A percentile compares a stretch with the other conserved stretches of the same genome.
Evolutionary conservation across 1,140 invertebrate species (phyloP).

Genomic region (Micrasema longulum): DNA sequence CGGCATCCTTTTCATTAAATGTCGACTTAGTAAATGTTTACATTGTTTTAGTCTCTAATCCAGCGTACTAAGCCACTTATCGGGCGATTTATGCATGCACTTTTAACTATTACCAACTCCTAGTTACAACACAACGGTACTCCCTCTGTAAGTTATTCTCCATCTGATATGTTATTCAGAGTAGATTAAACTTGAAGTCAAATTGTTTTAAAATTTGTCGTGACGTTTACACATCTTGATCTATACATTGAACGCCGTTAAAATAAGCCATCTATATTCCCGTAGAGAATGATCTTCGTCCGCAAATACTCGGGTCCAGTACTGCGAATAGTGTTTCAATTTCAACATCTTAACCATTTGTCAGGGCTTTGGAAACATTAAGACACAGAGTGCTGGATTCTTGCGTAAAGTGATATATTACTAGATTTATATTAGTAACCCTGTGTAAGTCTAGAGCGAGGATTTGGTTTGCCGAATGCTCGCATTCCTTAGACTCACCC

Average conservation of each 20-base stretch:
- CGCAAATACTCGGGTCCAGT: not conserved
- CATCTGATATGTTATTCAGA: not conserved
- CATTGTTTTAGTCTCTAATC: not conserved
- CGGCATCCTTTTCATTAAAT: slow-evolving; percentile 12
- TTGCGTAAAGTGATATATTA: slow-evolving; percentile 26
- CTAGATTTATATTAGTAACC: slow-evolving; percentile 16
- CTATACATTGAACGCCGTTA: not conserved
- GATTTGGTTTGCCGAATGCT: slow-evolving; percentile 36
- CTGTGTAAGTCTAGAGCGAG: slow-evolving; percentile 11
- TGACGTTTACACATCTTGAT: slow-evolving; percentile 10
- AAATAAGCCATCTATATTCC: slow-evolving; percentile 13
- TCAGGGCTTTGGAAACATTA: slow-evolving; percentile 24
- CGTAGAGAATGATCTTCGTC: not conserved
- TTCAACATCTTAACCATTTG: slow-evolving; percentile 30
- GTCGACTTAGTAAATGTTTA: not conserved
- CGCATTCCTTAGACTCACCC: slow-evolving; percentile 16
- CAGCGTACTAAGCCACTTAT: no score
- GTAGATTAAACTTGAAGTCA: not conserved
- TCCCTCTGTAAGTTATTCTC: no score
- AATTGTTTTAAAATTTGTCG: slow-evolving; percentile 4
- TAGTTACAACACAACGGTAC: no score
- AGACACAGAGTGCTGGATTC: slow-evolving; percentile 17
- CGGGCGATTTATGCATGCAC: no score
- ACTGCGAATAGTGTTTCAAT: slow-evolving; percentile 19
- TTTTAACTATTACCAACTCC: no score